Evolutionary conservation across 2,888 invertebrate genomes (phyloP).

Genomic region (Lapara coniferarum): DNA sequence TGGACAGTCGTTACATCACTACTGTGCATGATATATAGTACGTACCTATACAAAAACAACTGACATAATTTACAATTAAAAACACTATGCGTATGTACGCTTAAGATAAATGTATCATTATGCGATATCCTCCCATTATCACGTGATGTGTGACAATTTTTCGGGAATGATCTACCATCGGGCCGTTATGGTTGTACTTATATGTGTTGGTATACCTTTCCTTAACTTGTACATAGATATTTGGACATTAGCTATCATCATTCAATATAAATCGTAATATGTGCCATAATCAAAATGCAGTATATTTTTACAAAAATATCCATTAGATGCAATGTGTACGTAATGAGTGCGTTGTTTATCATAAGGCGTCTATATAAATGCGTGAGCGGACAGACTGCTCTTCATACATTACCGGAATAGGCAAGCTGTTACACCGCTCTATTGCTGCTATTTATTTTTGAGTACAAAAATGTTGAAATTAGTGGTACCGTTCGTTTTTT

Average conservation of each 20-base stretch:
- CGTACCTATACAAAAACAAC: not conserved
- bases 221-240: no score
- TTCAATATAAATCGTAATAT: no score
- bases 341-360: constrained; percentile 49
- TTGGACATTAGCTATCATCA: no score
- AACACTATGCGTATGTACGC: not conserved
- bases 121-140: not conserved
- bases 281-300: not conserved
- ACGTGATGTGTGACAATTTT: not conserved
- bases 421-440: constrained; percentile 28
- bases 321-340: constrained; percentile 18
- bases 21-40: no score
- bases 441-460: constrained; percentile 7
- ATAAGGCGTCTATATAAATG: constrained; percentile 55
- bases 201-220: no score
- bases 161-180: no score
- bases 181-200: no score
- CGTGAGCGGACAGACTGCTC: constrained; percentile 38
- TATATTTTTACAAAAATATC: constrained; percentile 16
- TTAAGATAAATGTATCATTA: not conserved
- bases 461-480: constrained; percentile 49
- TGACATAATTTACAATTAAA: not conserved
- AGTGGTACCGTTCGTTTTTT: constrained; percentile 49
- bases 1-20: no score
- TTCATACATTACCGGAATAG: constrained; percentile 44